Conservation (phyloP, 2,113 vertebrate species). For the Lepidothrix coronata region DNA sequence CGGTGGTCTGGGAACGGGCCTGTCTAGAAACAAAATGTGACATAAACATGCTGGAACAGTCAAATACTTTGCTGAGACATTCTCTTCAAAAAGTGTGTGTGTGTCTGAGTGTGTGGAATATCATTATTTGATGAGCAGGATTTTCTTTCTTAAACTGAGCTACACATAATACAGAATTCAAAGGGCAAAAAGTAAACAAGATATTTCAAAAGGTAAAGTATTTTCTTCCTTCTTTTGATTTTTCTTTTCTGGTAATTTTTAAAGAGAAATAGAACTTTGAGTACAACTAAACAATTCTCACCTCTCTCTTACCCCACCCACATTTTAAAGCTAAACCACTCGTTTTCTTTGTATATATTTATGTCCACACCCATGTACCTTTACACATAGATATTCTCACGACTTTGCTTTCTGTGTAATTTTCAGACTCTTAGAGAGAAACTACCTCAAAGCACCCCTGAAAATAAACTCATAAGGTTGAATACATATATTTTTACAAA, state of each 20-base stretch:
- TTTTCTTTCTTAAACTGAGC: background rate
- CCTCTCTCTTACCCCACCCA: rapidly evolving
- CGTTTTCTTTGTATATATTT: background rate
- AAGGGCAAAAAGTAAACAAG: background rate
- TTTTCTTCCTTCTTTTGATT: background rate
- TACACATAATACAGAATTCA: background rate
- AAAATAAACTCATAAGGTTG: background rate
- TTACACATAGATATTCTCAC: background rate
- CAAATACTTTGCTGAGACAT: background rate
- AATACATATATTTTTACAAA: background rate
- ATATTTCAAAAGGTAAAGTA: background rate
- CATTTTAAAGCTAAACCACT: background rate
- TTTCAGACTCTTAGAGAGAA: background rate
- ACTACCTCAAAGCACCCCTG: background rate
- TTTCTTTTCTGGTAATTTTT: rapidly evolving
- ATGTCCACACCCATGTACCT: background rate
- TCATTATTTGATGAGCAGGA: background rate
- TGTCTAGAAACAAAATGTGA: background rate
- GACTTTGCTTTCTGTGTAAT: background rate
- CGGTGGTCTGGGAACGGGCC: background rate
- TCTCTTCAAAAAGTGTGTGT: background rate
- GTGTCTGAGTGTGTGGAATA: background rate
- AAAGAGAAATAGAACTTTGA: background rate
- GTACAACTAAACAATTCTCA: background rate
- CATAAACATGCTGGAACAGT: background rate